Percentiles rank a stretch among this genome's conserved stretches.
phyloP scores from a whole-genome alignment of 1,140 invertebrate species.

The Neodiprion lecontei region DNA sequence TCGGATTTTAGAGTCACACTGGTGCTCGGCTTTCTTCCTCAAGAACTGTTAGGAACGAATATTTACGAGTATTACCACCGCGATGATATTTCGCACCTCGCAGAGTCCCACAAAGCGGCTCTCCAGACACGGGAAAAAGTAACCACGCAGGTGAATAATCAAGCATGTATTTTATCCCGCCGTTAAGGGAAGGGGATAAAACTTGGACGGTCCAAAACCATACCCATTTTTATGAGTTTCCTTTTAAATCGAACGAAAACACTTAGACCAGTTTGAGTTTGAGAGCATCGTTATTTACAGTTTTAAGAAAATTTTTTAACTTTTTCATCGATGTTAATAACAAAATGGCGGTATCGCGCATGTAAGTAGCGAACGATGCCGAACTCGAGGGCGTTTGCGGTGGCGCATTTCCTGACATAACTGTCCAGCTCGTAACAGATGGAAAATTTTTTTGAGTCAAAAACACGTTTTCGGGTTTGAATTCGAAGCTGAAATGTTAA shows the following conservation, averaged over 20 bases:
- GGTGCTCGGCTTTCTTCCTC: constrained; percentile 88
- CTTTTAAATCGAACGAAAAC: no score
- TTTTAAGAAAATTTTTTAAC: no score
- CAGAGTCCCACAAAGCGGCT: constrained; percentile 84
- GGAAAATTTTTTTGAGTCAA: constrained; percentile 18
- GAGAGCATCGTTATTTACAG: no score
- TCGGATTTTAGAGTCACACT: constrained; percentile 77
- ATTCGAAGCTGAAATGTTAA: neutral
- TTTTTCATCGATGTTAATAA: no score
- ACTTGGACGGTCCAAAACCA: no score
- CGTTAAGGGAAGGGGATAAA: neutral
- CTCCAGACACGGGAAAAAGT: constrained; percentile 71
- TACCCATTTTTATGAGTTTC: no score
- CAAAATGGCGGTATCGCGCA: no score
- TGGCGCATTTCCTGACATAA: neutral
- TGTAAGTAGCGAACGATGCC: no score
- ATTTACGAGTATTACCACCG: constrained; percentile 93
- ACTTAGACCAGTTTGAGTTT: no score
- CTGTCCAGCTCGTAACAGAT: neutral
- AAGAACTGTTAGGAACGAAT: constrained; percentile 90
- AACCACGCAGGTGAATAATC: constrained; percentile 66
- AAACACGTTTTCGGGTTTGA: constrained; percentile 13
- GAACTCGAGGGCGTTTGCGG: neutral
- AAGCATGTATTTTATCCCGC: constrained; percentile 13
- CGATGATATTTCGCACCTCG: constrained; percentile 81